Percentiles rank a stretch among this genome's conserved stretches.
Evolutionary conservation across 1,140 invertebrate species (phyloP).

Genomic region (Calephelis nemesis): DNA sequence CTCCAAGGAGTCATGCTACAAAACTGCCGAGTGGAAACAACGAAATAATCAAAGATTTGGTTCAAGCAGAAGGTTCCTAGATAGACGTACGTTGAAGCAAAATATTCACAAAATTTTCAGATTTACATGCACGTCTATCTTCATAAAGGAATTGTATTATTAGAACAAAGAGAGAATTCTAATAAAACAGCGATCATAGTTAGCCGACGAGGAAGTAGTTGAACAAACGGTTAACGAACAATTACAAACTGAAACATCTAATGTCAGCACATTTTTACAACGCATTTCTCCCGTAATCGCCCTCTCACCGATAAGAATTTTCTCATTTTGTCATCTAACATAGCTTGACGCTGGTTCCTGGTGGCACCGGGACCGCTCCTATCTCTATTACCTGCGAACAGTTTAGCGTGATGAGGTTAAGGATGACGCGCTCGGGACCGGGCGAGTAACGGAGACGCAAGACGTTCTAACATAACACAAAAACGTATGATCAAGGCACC

Average conservation of each 20-base stretch:
- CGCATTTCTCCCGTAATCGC: constrained; percentile 57
- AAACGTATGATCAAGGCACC: constrained; percentile 14
- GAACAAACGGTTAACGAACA: constrained; percentile 53
- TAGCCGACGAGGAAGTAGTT: constrained; percentile 59
- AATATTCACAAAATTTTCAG: constrained; percentile 2
- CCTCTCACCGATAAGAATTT: constrained; percentile 94
- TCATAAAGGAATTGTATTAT: constrained; percentile 31
- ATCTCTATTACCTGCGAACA: constrained; percentile 77
- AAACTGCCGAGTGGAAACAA: neutral
- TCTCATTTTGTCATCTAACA: constrained; percentile 96
- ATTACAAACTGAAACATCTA: constrained; percentile 68
- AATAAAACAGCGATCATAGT: constrained; percentile 58
- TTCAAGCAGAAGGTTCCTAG: constrained; percentile 49
- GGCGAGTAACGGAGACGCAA: constrained; percentile 50
- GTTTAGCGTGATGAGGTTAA: constrained; percentile 46
- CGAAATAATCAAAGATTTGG: constrained; percentile 29
- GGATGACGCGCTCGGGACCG: constrained; percentile 41
- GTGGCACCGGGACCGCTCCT: constrained; percentile 82
- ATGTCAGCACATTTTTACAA: constrained; percentile 68
- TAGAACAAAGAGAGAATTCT: constrained; percentile 39
- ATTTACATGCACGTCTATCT: constrained; percentile 34
- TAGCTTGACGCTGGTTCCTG: constrained; percentile 88
- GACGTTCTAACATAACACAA: constrained; percentile 18
- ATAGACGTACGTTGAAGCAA: neutral
- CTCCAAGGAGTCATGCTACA: constrained; percentile 6